phyloP scores from a whole-genome alignment of 2,797 vertebrate species.

The Anguilla anguilla region DNA sequence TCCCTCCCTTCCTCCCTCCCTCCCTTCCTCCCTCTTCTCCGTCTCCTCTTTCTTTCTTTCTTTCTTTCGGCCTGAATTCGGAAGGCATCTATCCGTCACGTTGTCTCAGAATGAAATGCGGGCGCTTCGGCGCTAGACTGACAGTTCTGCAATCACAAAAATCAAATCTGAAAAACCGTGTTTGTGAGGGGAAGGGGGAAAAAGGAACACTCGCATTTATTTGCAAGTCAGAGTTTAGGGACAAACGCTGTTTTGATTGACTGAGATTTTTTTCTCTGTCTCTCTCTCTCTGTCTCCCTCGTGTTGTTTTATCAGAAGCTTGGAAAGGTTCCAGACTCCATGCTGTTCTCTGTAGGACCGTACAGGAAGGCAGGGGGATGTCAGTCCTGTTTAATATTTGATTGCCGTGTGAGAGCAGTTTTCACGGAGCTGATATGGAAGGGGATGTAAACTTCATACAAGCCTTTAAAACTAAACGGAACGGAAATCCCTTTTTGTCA shows the following conservation, averaged over 20 bases:
- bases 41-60: background rate
- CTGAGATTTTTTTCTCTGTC: background rate
- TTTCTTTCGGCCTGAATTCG: background rate
- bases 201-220: background rate
- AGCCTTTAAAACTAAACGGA: slow-evolving; percentile 28
- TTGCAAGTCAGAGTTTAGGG: background rate
- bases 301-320: slow-evolving; percentile 31
- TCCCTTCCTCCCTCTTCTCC: background rate
- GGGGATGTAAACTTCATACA: slow-evolving; percentile 33
- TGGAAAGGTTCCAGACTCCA: slow-evolving; percentile 35
- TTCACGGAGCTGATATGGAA: slow-evolving; percentile 47
- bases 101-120: background rate
- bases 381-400: slow-evolving; percentile 46
- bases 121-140: background rate
- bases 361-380: background rate
- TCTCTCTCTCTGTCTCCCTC: background rate
- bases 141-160: background rate
- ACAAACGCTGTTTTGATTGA: background rate
- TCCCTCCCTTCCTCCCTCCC: background rate
- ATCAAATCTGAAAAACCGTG: background rate
- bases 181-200: background rate
- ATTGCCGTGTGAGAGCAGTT: slow-evolving; percentile 43
- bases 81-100: background rate
- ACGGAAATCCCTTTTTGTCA: background rate
- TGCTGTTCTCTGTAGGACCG: background rate